Percentiles rank a stretch among this genome's conserved stretches.
Evolutionary conservation across 2,888 invertebrate species (phyloP).

Genomic region (Eupelmus urozonus): DNA sequence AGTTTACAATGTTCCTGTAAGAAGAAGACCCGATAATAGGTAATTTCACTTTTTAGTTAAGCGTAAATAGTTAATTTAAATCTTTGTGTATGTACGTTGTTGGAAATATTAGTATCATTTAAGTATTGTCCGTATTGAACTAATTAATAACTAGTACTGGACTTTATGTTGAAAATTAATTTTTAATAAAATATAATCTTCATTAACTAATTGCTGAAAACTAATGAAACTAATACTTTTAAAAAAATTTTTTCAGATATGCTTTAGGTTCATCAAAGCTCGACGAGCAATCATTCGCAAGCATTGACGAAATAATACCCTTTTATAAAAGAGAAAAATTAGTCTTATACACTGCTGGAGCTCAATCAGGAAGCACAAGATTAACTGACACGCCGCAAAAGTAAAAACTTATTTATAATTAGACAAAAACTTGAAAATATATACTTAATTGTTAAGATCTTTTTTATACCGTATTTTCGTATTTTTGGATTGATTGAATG

Average conservation of each 20-base stretch:
- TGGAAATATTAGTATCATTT: neutral
- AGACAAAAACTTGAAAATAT: neutral
- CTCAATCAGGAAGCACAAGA: slow-evolving; percentile 70
- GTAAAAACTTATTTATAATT: slow-evolving; percentile 56
- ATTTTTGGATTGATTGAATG: slow-evolving; percentile 6
- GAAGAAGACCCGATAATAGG: slow-evolving; percentile 74
- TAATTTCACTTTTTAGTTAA: slow-evolving; percentile 59
- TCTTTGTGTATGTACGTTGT: neutral
- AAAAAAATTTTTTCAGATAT: slow-evolving; percentile 65
- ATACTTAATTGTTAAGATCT: slow-evolving; percentile 26
- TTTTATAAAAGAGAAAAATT: slow-evolving; percentile 73
- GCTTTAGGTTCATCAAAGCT: slow-evolving; percentile 75
- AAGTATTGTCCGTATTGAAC: no score
- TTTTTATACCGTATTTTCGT: slow-evolving; percentile 45
- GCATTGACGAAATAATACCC: slow-evolving; percentile 73
- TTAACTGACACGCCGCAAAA: slow-evolving; percentile 73
- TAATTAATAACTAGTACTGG: no score
- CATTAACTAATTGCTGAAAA: neutral
- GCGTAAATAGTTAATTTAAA: no score
- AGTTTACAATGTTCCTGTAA: slow-evolving; percentile 75
- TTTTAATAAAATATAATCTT: no score
- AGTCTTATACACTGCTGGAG: slow-evolving; percentile 71
- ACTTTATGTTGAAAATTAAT: no score
- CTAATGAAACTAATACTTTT: neutral
- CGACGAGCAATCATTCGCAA: slow-evolving; percentile 74